Evolutionary conservation across 2,113 vertebrate genomes (phyloP).

Genomic region (Haliaeetus leucogaster): DNA sequence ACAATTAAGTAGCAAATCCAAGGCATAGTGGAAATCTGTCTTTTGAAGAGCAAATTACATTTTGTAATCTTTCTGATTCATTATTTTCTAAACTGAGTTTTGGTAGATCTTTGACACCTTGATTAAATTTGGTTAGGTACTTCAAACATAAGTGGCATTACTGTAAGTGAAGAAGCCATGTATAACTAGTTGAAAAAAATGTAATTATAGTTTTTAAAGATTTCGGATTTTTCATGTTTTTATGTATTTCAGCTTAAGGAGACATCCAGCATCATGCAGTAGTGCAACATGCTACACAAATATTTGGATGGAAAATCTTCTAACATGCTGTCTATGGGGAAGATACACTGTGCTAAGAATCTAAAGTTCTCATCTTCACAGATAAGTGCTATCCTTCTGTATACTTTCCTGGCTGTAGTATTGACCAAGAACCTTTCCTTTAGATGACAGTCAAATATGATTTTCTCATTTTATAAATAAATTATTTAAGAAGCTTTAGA

Average conservation of each 20-base stretch:
- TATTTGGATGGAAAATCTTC: background rate
- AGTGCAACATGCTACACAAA: background rate
- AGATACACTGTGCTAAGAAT: background rate
- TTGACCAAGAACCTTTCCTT: background rate
- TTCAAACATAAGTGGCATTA: background rate
- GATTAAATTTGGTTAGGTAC: conserved; percentile 6
- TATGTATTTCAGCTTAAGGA: background rate
- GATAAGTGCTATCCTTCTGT: background rate
- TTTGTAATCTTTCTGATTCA: background rate
- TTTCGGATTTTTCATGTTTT: background rate
- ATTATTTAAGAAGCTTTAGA: background rate
- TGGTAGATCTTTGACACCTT: background rate
- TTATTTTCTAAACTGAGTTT: background rate
- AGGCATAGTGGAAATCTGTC: background rate
- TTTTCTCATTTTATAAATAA: background rate
- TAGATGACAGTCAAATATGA: background rate
- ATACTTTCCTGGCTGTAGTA: background rate
- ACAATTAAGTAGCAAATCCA: background rate
- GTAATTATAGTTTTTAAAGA: background rate
- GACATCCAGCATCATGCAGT: background rate
- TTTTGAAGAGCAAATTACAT: background rate
- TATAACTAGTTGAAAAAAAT: background rate
- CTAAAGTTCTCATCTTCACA: background rate
- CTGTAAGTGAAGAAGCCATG: background rate
- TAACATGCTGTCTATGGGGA: background rate